These are phyloP conservation scores for Drosophila yakuba DNA, from an alignment of 1,140 invertebrate genomes.

Conservation along the genomic window DNA sequence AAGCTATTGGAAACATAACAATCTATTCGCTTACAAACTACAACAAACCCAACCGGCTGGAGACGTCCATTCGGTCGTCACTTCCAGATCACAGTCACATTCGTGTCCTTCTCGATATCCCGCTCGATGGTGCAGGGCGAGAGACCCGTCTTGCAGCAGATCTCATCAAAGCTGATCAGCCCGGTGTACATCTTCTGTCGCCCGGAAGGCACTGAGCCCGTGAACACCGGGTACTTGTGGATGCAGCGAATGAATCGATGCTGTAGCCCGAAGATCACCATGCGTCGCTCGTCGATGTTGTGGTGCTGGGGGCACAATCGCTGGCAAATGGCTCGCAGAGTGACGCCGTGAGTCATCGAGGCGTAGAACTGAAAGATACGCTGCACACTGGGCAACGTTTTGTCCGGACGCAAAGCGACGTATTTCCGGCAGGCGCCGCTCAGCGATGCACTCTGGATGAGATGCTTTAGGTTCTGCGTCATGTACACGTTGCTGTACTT, in stretches of 20 bases:
- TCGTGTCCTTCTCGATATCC: slow-evolving; percentile 93
- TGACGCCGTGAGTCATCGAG: slow-evolving; percentile 93
- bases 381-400: slow-evolving; percentile 87
- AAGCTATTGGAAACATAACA: slow-evolving; percentile 47
- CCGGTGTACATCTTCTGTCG: slow-evolving; percentile 92
- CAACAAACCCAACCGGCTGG: slow-evolving; percentile 20
- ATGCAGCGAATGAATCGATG: slow-evolving; percentile 94
- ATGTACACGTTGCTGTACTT: slow-evolving; percentile 98
- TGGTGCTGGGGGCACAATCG: slow-evolving; percentile 85
- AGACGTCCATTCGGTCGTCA: slow-evolving; percentile 81
- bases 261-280: slow-evolving; percentile 96
- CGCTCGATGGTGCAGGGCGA: slow-evolving; percentile 93
- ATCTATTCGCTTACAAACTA: slow-evolving; percentile 30
- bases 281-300: slow-evolving; percentile 91
- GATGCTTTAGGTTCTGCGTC: slow-evolving; percentile 91
- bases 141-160: slow-evolving; percentile 94
- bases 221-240: slow-evolving; percentile 89
- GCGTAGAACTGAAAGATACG: slow-evolving; percentile 93
- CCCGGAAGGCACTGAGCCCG: slow-evolving; percentile 84
- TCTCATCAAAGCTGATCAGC: slow-evolving; percentile 92
- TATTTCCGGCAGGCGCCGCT: slow-evolving; percentile 91
- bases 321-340: slow-evolving; percentile 93
- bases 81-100: slow-evolving; percentile 94
- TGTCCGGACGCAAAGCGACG: slow-evolving; percentile 86
- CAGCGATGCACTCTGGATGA: slow-evolving; percentile 89